phyloP scores from a whole-genome alignment of 1,140 invertebrate genomes.

The Cepaea nemoralis region DNA sequence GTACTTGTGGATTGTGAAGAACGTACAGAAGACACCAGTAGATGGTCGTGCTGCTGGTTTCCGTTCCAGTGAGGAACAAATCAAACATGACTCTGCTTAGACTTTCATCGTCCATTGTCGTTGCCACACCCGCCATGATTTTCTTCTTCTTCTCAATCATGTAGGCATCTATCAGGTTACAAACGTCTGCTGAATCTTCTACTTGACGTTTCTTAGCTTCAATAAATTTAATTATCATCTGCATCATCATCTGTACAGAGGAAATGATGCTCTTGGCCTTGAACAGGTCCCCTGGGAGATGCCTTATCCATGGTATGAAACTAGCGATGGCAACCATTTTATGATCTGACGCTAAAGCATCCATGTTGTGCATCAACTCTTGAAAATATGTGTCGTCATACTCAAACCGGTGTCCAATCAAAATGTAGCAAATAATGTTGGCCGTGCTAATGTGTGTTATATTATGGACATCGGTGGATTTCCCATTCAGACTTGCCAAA shows the following conservation, averaged over 20 bases:
- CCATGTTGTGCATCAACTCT: constrained; percentile 34
- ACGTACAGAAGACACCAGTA: constrained; percentile 84
- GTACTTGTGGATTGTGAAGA: too few relatives aligned
- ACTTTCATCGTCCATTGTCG: constrained; percentile 31
- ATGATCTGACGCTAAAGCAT: constrained; percentile 25
- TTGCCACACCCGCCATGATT: neutral
- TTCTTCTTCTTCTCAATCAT: neutral
- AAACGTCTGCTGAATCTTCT: too few relatives aligned
- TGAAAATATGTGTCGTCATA: constrained; percentile 65
- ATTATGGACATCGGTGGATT: too few relatives aligned
- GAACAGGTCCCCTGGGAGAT: constrained; percentile 53
- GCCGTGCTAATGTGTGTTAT: too few relatives aligned
- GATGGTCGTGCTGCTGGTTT: constrained; percentile 48
- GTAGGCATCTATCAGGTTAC: neutral
- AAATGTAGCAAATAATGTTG: neutral
- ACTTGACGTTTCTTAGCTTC: neutral
- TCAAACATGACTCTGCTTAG: constrained; percentile 73
- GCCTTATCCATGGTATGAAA: constrained; percentile 48
- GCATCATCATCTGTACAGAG: constrained; percentile 18
- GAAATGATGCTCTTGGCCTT: constrained; percentile 24
- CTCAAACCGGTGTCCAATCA: constrained; percentile 76
- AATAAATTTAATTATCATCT: neutral
- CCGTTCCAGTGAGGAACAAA: constrained; percentile 75
- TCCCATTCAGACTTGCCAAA: too few relatives aligned
- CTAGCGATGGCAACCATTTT: constrained; percentile 33